A percentile compares a stretch with the other conserved stretches of the same genome.
These are phyloP conservation scores for Saccopteryx bilineata DNA, from an alignment of 2,113 vertebrate species.

Conservation along the genomic window DNA sequence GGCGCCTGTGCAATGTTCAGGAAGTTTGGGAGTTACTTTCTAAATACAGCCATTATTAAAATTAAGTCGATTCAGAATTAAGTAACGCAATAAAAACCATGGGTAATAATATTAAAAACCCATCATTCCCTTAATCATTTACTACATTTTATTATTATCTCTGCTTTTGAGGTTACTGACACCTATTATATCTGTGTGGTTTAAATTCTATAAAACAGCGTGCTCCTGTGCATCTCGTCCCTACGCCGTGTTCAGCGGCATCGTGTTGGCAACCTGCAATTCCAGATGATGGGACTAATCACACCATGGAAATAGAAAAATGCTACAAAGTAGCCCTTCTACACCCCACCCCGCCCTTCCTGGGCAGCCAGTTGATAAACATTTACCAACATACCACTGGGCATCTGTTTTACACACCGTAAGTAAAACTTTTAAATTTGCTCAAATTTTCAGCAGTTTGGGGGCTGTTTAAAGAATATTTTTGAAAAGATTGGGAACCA, in stretches of 20 bases:
- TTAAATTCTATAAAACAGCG: neutral
- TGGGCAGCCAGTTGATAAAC: neutral
- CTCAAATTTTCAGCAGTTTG: neutral
- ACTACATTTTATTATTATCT: neutral
- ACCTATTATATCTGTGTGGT: neutral
- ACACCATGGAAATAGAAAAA: neutral
- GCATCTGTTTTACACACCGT: constrained; percentile 1
- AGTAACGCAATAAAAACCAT: neutral
- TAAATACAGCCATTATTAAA: constrained; percentile 20
- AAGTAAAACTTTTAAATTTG: constrained; percentile 43
- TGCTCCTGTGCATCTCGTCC: neutral
- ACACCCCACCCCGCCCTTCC: neutral
- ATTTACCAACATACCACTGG: neutral
- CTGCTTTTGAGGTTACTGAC: neutral
- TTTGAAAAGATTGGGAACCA: neutral
- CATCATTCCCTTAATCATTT: neutral
- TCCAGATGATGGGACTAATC: neutral
- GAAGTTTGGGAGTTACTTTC: neutral
- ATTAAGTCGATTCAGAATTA: neutral
- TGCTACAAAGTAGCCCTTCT: neutral
- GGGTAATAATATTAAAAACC: neutral
- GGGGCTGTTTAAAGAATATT: neutral
- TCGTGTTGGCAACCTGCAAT: neutral
- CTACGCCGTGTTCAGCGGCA: neutral
- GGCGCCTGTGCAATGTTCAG: neutral